Base-by-base conservation (phyloP, 2,797 vertebrate species). In the Numenius phaeopus region DNA sequence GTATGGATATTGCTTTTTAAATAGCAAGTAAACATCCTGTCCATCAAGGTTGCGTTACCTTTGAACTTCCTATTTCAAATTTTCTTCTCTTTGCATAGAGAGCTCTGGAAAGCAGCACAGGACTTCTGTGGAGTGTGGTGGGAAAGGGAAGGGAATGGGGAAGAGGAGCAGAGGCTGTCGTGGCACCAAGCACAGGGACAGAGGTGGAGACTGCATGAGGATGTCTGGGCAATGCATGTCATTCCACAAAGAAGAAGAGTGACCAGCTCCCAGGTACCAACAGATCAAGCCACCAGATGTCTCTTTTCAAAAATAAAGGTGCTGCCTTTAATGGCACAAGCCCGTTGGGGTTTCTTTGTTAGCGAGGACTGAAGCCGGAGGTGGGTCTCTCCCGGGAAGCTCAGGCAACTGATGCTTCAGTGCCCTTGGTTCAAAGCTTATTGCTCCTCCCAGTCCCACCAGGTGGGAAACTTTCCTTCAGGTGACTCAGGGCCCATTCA, bases 1-100 rank as follows among this genome's bases (percentile, higher is more conserved):
- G 22, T 71, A 96, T 29, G 87, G 71, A 73, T 80, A 87, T 1
- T 22, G 49, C n/a, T 66, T 83, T 70, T 83, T 17, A 91, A 79
- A 91, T 29, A 82, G 66, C 20, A 88, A 82, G 88, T 69, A 89
- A 96, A 90, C 71, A 91, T 83, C 83, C 90, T 89, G 84, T 10
- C 49, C 42, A 66, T 58, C 40, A 71, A 71, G 46, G 34, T 2
- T 61, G 23, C 30, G 20, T 39, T 92, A 83, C 49, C 54, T 87
- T 78, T 89, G 57, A 90, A 94, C 69, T 59, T 92, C 54, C 66
- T 59, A 58, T 54, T 88, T 34, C 0, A 0, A 85, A 5, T 78
- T 77, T 39, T 26, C 44, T 77, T 34, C 10, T 73, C 40, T 27
- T 64, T 58, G 39, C 11, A 9, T 3, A 65, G 10, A 73, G 19